A percentile compares a stretch with the other conserved stretches of the same genome.
phyloP scores from a whole-genome alignment of 2,797 vertebrate genomes.

The Hyperoplus lanceolatus region DNA sequence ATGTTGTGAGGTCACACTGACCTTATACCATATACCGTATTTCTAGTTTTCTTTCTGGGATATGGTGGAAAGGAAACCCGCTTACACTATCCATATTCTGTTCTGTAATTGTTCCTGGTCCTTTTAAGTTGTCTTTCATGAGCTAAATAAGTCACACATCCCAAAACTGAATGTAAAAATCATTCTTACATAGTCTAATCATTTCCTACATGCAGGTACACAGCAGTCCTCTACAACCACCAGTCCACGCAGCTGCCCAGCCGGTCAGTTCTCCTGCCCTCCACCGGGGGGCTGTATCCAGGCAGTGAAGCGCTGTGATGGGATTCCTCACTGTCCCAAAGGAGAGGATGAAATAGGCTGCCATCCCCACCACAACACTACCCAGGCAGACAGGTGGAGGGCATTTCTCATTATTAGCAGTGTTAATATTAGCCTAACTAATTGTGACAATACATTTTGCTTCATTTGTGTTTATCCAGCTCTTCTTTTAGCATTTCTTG shows the following conservation, averaged over 20 bases:
- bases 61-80: not conserved
- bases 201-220: conserved; percentile 63
- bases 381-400: conserved; percentile 72
- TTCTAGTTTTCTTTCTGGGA: not conserved
- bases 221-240: conserved; percentile 65
- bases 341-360: conserved; percentile 88
- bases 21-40: no score
- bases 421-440: not conserved
- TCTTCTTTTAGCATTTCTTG: not conserved
- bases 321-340: conserved; percentile 83
- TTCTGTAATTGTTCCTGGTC: not conserved
- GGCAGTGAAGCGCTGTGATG: conserved; percentile 80
- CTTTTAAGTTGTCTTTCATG: not conserved
- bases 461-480: not conserved
- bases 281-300: conserved; percentile 84
- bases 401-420: not conserved
- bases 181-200: not conserved
- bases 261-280: conserved; percentile 86
- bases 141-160: not conserved
- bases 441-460: not conserved
- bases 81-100: not conserved
- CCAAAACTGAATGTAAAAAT: not conserved
- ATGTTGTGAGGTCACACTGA: no score
- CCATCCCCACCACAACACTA: conserved; percentile 33
- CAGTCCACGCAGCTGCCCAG: conserved; percentile 75